These are phyloP conservation scores for Pampusana beccarii DNA, from an alignment of 2,113 vertebrate genomes.

Conservation along the genomic window DNA sequence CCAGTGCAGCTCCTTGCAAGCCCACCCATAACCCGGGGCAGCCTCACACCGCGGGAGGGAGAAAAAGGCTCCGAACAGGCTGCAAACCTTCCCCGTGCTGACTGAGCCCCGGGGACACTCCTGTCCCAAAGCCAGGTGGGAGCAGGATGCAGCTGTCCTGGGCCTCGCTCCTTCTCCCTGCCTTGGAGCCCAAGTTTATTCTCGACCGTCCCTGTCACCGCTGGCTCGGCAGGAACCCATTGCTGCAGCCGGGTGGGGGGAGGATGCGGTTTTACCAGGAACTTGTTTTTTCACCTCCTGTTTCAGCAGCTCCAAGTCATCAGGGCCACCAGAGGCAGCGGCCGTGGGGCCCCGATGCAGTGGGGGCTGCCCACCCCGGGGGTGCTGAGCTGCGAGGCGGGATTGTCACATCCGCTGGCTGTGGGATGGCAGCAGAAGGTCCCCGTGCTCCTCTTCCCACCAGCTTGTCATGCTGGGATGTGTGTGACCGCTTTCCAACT, in stretches of 20 bases:
- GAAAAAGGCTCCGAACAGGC: neutral
- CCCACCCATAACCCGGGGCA: neutral
- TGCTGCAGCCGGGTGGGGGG: accelerated
- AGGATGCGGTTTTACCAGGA: neutral
- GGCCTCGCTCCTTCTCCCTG: neutral
- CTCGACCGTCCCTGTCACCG: neutral
- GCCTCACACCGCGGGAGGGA: accelerated
- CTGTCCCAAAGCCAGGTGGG: neutral
- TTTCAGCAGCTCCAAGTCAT: neutral
- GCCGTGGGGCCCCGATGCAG: accelerated
- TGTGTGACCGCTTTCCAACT: neutral
- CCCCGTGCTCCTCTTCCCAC: neutral
- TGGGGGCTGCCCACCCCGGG: neutral
- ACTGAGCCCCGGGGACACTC: neutral
- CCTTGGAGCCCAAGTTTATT: neutral
- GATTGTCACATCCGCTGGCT: neutral
- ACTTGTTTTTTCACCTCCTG: conserved; percentile 10
- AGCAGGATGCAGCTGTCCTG: neutral
- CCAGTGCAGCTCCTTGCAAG: neutral
- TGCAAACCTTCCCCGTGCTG: neutral
- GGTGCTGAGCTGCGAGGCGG: neutral
- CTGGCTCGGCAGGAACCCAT: neutral
- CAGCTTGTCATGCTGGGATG: neutral
- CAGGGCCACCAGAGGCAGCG: accelerated
- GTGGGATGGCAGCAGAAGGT: neutral